Evolutionary conservation across 2,888 invertebrate genomes (phyloP).

Genomic region (Drosophila monieri): DNA sequence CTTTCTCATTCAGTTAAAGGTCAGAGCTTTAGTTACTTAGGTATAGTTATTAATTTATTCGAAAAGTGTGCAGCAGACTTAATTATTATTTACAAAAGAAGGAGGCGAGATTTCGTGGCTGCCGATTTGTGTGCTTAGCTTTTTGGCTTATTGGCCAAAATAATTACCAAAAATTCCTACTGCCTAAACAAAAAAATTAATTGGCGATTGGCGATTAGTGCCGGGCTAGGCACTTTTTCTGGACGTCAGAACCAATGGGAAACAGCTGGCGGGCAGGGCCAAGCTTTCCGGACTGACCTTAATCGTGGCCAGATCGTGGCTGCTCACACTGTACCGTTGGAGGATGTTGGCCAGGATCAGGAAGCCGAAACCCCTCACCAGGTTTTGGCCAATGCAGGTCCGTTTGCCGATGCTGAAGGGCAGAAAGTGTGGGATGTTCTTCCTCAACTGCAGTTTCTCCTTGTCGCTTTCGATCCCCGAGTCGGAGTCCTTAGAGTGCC

Average conservation of each 20-base stretch:
- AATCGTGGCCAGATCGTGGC: slow-evolving; percentile 85
- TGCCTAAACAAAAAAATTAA: slow-evolving; percentile 1
- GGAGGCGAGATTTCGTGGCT: neutral
- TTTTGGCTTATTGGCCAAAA: neutral
- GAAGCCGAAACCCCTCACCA: slow-evolving; percentile 91
- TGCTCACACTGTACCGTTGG: slow-evolving; percentile 88
- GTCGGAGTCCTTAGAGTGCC: slow-evolving; percentile 85
- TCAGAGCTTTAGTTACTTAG: neutral
- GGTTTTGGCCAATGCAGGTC: slow-evolving; percentile 93
- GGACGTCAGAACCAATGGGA: slow-evolving; percentile 86
- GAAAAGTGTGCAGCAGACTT: slow-evolving; percentile 1
- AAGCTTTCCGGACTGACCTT: slow-evolving; percentile 88
- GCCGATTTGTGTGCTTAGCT: neutral
- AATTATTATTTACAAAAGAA: neutral
- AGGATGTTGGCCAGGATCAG: slow-evolving; percentile 89
- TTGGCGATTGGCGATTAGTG: neutral
- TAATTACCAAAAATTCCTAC: neutral
- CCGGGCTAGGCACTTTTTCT: slow-evolving; percentile 10
- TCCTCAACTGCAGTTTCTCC: slow-evolving; percentile 81
- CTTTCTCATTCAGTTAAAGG: neutral
- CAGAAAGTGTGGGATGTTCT: slow-evolving; percentile 89
- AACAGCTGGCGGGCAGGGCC: slow-evolving; percentile 90
- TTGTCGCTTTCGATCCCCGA: slow-evolving; percentile 86
- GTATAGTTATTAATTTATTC: neutral
- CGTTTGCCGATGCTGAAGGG: slow-evolving; percentile 94